Evolutionary conservation across 2,888 invertebrate genomes (phyloP), one percentile per base, ranked within the genome.

Genomic region (Myopa testacea): DNA sequence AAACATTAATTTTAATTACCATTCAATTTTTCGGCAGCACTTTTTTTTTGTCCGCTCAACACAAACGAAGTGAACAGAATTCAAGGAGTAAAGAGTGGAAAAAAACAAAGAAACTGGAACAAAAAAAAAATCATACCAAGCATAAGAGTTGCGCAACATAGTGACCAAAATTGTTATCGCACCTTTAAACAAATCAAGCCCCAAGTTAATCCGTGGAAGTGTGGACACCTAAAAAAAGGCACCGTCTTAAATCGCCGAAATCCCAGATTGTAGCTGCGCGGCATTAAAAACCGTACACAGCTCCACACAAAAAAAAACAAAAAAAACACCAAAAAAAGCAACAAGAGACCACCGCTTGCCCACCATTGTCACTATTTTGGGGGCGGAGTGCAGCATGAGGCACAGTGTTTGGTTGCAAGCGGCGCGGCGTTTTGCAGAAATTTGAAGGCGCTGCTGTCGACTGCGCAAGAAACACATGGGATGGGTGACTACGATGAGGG

Each of bases 181-280:
- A 10, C 37, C 38, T 16, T 34, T 7, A 67, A 16, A 67, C 7
- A 67, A 67, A 40, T 14, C 16, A 67, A 38, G 45, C 45, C 10
- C 67, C 14, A 26, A 26, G 16, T 67, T 67, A 14, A 16, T 67
- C 67, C 67, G 40, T 38, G 34, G 34, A 38, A 67, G 67, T 67
- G 67, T 67, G 40, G 16, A 65, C 19, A 65, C 26, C 26, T 26
- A 19, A 34, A 26, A 65, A 55, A n/a, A 6, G 45, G 45, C 45
- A 45, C 55, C 16, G 55, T 55, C 4, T n/a, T 55, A 55, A 55
- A 55, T 55, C 8, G 16, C 14, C 16, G 4, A 34, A 40, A 67
- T 14, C 16, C 40, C 4, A 7, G 34, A 67, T 67, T 40, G 12
- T 14, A 12, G 34, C 37, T 38, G 38, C 37, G n/a, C 38, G 37